A percentile compares a stretch with the other conserved stretches of the same genome.
phyloP scores from a whole-genome alignment of 1,140 invertebrate genomes.

The Vanessa atalanta region DNA sequence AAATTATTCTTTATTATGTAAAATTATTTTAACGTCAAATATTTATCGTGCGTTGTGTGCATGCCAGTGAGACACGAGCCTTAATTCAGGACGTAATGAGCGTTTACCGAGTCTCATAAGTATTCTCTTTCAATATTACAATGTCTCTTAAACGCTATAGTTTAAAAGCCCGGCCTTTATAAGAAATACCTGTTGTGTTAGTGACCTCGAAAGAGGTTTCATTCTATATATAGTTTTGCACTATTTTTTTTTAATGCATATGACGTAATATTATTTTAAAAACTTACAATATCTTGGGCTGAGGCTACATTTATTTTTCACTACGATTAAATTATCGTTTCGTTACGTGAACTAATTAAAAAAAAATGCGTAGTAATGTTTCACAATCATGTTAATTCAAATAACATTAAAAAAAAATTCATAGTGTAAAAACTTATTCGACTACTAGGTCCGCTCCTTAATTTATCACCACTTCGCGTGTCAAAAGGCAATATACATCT shows the following conservation, averaged over 20 bases:
- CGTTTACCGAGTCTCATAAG: slow-evolving; percentile 6
- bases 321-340: too few species aligned
- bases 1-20: too few species aligned
- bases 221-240: neutral
- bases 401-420: neutral
- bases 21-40: too few species aligned
- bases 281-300: neutral
- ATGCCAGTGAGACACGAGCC: neutral
- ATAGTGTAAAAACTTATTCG: neutral
- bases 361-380: neutral
- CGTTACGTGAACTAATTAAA: neutral
- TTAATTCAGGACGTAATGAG: slow-evolving; percentile 6
- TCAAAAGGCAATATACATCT: slow-evolving; percentile 1
- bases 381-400: neutral
- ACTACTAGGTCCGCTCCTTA: neutral
- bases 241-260: neutral
- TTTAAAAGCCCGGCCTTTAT: slow-evolving; percentile 3
- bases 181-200: slow-evolving; percentile 6
- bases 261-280: too few species aligned
- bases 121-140: neutral
- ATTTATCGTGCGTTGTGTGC: neutral
- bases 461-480: slow-evolving; percentile 2
- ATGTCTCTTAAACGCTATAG: neutral
- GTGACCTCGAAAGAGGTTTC: slow-evolving; percentile 1
- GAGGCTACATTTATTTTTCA: too few species aligned